Conservation (phyloP, 2,113 vertebrate species). For the Ursus arctos region DNA sequence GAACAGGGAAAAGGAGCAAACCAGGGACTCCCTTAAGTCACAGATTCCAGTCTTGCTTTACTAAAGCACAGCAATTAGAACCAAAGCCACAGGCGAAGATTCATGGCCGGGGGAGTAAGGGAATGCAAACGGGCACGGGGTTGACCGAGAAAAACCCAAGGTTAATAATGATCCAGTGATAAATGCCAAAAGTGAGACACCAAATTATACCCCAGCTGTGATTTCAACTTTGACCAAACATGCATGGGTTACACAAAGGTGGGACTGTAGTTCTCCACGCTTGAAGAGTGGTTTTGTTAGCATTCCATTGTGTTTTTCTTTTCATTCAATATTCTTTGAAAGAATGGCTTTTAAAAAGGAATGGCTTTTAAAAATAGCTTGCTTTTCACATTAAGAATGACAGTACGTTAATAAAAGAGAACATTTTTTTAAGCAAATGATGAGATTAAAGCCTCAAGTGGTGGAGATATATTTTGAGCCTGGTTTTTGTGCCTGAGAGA, state of each 20-base stretch:
- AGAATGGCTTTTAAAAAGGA: not conserved
- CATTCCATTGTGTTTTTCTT: not conserved
- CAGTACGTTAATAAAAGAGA: not conserved
- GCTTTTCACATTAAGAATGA: not conserved
- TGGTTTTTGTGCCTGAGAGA: not conserved
- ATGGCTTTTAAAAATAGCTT: not conserved
- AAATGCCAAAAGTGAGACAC: conserved; percentile 19
- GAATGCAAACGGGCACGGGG: not conserved
- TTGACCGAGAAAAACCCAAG: not conserved
- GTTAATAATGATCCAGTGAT: conserved; percentile 27
- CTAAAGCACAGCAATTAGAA: not conserved
- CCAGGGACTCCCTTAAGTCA: not conserved
- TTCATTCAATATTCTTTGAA: not conserved
- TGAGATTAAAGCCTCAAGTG: not conserved
- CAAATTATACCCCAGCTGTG: not conserved
- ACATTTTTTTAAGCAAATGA: not conserved
- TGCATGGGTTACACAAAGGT: not conserved
- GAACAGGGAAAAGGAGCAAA: not conserved
- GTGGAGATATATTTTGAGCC: not conserved
- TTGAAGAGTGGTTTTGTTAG: not conserved
- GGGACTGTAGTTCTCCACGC: not conserved
- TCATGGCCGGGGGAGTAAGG: not conserved
- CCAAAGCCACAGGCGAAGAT: not conserved
- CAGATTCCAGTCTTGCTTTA: not conserved
- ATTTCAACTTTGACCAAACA: conserved; percentile 14